These are phyloP conservation scores for Axis porcinus DNA, from an alignment of 2,113 vertebrate species.

Conservation along the genomic window DNA sequence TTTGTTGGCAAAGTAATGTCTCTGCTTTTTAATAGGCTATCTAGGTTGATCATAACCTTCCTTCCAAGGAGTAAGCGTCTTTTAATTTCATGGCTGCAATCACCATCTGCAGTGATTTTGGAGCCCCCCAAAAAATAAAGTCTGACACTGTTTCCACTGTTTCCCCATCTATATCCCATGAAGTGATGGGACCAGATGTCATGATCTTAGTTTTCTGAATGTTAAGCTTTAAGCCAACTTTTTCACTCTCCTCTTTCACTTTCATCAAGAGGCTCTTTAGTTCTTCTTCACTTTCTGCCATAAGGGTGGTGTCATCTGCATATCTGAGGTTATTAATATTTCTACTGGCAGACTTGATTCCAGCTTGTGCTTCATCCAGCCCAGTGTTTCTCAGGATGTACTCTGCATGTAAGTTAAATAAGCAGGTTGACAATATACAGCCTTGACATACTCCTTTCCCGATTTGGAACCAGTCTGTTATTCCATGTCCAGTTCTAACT, in stretches of 20 bases:
- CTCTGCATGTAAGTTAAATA: background rate
- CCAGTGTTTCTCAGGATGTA: background rate
- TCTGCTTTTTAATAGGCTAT: background rate
- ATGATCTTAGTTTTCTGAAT: background rate
- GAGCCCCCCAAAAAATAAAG: background rate
- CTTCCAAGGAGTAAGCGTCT: background rate
- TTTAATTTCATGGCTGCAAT: background rate
- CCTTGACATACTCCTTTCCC: background rate
- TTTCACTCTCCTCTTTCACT: background rate
- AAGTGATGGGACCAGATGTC: background rate
- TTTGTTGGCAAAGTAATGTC: background rate
- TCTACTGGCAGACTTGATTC: background rate
- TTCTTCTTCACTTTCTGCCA: background rate
- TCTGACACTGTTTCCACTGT: background rate
- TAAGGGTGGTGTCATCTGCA: background rate
- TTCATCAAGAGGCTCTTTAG: background rate
- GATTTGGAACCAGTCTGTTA: background rate
- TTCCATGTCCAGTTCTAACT: background rate
- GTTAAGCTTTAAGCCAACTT: background rate
- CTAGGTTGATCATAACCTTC: background rate
- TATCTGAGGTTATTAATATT: background rate
- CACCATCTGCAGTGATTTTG: background rate
- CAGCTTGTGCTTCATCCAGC: background rate
- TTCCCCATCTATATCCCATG: background rate
- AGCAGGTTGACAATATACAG: background rate